These are phyloP conservation scores for Notolepis coatsorum DNA, from an alignment of 2,797 vertebrate species.

Conservation along the genomic window DNA sequence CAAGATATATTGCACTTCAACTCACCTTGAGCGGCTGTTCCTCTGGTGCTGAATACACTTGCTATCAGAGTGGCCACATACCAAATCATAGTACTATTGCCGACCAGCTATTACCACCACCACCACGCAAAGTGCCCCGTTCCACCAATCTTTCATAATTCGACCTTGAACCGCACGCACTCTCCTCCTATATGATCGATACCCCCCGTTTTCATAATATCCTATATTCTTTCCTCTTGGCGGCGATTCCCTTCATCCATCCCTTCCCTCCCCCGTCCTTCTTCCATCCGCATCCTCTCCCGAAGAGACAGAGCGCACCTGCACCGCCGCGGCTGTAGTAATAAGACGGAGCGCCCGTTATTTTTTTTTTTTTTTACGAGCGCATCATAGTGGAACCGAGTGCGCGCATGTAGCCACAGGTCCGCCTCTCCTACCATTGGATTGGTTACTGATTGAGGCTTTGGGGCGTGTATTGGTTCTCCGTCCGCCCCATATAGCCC, in stretches of 20 bases:
- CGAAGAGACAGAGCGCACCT: constrained; percentile 86
- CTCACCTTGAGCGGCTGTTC: constrained; percentile 90
- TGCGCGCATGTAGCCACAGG: constrained; percentile 83
- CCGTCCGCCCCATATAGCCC: constrained; percentile 55
- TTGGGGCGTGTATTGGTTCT: constrained; percentile 84
- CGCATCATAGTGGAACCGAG: constrained; percentile 89
- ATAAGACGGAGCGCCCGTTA: constrained; percentile 83
- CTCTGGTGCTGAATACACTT: constrained; percentile 87
- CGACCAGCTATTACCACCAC: constrained; percentile 90
- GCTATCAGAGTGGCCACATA: constrained; percentile 95
- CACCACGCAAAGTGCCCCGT: constrained; percentile 91
- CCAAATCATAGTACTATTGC: constrained; percentile 98
- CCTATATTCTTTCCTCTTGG: constrained; percentile 78
- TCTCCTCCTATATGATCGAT: constrained; percentile 72
- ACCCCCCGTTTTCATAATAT: constrained; percentile 79
- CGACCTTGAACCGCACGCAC: constrained; percentile 79
- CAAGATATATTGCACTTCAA: constrained; percentile 78
- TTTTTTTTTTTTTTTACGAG: constrained; percentile 80
- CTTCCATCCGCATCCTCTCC: constrained; percentile 84
- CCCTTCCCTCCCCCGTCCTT: constrained; percentile 82
- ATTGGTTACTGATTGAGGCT: constrained; percentile 72
- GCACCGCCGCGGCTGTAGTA: constrained; percentile 85
- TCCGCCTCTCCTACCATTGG: constrained; percentile 72
- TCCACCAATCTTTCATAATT: constrained; percentile 85
- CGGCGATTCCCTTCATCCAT: constrained; percentile 83